Percentiles rank a stretch among this genome's conserved stretches.
Evolutionary conservation across 2,888 invertebrate genomes (phyloP).

Genomic region (Carabus problematicus): DNA sequence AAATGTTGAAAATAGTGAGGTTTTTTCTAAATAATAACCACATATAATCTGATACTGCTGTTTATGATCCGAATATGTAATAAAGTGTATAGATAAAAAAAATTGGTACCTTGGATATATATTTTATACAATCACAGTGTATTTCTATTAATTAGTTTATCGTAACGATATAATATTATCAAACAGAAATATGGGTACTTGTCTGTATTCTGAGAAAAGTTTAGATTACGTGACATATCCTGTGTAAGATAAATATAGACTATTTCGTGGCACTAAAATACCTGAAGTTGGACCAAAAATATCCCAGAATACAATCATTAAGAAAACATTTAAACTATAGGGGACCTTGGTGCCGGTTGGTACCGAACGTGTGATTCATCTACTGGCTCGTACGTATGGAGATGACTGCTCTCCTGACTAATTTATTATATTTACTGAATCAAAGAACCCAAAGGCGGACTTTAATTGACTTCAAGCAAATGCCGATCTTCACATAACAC

Average conservation of each 20-base stretch:
- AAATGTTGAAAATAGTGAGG: no score
- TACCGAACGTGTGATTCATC: constrained; percentile 27
- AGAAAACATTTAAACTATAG: constrained; percentile 25
- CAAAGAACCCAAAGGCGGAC: constrained; percentile 30
- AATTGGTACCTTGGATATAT: no score
- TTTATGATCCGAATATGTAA: no score
- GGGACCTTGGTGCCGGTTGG: constrained; percentile 24
- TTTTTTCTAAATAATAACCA: no score
- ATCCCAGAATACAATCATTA: constrained; percentile 30
- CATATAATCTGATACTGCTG: no score
- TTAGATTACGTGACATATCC: no score
- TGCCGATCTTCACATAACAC: constrained; percentile 16
- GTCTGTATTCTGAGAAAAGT: no score
- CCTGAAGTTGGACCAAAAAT: constrained; percentile 30
- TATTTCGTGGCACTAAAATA: constrained; percentile 26
- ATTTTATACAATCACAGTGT: no score
- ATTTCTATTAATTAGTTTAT: no score
- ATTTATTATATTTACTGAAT: constrained; percentile 39
- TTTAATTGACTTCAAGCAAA: constrained; percentile 32
- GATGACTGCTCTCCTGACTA: constrained; percentile 17
- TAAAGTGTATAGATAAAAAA: no score
- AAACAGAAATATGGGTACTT: no score
- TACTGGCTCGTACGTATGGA: constrained; percentile 15
- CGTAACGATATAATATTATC: no score
- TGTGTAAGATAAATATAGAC: constrained; percentile 19